These are phyloP conservation scores for Bettongia penicillata DNA, from an alignment of 2,113 vertebrate genomes.

Conservation along the genomic window DNA sequence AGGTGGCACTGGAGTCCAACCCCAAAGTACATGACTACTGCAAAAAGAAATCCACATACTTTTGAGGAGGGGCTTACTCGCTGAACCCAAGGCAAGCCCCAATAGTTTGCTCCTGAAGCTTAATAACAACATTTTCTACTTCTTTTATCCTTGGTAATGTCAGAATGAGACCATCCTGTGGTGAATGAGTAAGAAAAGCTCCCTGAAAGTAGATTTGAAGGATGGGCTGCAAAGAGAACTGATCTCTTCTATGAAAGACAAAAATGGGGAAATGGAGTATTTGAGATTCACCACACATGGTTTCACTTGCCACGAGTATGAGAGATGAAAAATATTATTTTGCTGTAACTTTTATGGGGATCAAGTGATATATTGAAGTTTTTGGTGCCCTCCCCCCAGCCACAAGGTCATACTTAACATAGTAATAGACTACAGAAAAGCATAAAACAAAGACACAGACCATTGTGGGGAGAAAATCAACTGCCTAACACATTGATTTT, in stretches of 20 bases:
- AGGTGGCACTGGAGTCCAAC: background rate
- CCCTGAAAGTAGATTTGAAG: background rate
- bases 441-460: constrained; percentile 33
- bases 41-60: background rate
- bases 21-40: background rate
- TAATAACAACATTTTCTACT: background rate
- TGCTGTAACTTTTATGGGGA: background rate
- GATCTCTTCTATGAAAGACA: constrained; percentile 23
- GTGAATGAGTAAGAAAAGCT: constrained; percentile 34
- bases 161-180: background rate
- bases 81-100: background rate
- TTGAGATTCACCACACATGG: constrained; percentile 46
- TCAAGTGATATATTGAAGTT: background rate
- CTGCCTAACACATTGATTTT: background rate
- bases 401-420: constrained; percentile 13
- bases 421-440: constrained; percentile 39
- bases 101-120: background rate
- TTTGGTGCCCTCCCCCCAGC: background rate
- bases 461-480: constrained; percentile 29
- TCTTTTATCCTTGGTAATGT: constrained; percentile 10
- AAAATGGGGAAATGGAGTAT: constrained; percentile 19
- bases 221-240: constrained; percentile 19
- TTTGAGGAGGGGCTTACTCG: background rate
- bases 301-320: constrained; percentile 59
- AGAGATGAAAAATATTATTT: constrained; percentile 31